Evolutionary conservation across 1,140 invertebrate species (phyloP), one percentile per base, ranked within the genome.

Genomic region (Panonychus citri): DNA sequence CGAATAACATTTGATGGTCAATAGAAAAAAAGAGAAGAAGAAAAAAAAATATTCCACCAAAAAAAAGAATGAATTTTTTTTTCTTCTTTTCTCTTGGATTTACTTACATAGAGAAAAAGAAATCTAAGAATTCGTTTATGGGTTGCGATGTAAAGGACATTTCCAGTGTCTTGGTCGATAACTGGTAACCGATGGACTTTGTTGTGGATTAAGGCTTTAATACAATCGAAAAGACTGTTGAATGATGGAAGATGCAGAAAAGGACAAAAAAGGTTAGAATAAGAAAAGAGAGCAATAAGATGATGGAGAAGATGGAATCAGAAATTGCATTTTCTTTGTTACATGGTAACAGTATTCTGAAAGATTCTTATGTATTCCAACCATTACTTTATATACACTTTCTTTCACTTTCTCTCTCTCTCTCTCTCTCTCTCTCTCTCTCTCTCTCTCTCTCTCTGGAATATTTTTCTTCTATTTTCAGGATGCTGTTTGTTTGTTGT

Each of bases 61-160:
- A 15, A 3, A 53, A 27, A 19, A n/a, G n/a, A n/a, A 25, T 10
- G 30, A 21, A 3, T 42, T 13, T 15, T 26, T 28, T 24, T 48
- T 46, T 4, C 19, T 42, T n/a, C n/a, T n/a, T n/a, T n/a, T n/a
- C n/a, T 49, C 3, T 17, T 17, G 2, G 7, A 49, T 26, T 40
- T 68, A 83, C 89, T 90, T 76, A 98, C 90, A 76, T 96, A 98
- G 69, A 98, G 78, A 73, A 94, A 95, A 52, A 99, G 78, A 73
- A 97, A 99, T 68, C 90, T 81, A 56, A 98, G 78, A 71, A 99
- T 95, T 66, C 94, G 78, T 73, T 98, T 98, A 71, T 98, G 94
- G 51, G 94, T 99, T 60, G 98, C 78, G 69, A 99, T 96, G 70
- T 97, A 97, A 54, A 96, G 78, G 61, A 97, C 93, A 71, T 97